phyloP scores from a whole-genome alignment of 2,888 invertebrate species.

The Acanthosepion pharaonis region DNA sequence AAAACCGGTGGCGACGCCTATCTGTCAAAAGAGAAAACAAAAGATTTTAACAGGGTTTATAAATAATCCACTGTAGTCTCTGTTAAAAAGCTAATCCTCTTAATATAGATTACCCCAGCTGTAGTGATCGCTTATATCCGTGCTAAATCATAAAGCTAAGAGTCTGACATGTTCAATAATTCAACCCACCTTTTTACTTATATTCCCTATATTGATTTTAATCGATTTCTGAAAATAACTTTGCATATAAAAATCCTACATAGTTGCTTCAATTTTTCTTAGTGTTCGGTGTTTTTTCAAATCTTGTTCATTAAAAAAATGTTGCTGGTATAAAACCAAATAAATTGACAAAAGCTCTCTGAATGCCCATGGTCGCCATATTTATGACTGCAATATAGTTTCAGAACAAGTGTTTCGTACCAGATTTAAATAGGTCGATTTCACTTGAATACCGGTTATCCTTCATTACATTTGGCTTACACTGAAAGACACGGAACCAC shows the following conservation, averaged over 20 bases:
- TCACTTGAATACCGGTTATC: background rate
- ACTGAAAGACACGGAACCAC: background rate
- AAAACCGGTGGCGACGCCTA: background rate
- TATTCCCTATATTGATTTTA: background rate
- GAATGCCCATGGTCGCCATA: background rate
- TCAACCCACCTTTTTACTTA: background rate
- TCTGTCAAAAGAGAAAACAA: background rate
- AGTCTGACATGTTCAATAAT: background rate
- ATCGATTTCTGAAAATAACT: background rate
- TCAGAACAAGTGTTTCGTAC: background rate
- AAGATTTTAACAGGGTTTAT: background rate
- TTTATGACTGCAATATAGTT: background rate
- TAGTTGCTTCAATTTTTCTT: background rate
- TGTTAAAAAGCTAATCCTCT: background rate
- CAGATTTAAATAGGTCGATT: background rate
- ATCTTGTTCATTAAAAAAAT: background rate
- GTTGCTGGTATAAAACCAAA: background rate
- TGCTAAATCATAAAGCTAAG: background rate
- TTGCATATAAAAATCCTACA: background rate
- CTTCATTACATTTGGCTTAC: background rate
- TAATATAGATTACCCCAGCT: slow-evolving; percentile 16
- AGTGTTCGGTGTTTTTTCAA: background rate
- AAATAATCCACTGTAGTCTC: slow-evolving; percentile 21
- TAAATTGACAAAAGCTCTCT: background rate
- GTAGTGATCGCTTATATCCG: background rate